A percentile compares a stretch with the other conserved stretches of the same genome.
These are phyloP conservation scores for Parapristionchus giblindavisi DNA, from an alignment of 2,888 invertebrate genomes.

Conservation along the genomic window DNA sequence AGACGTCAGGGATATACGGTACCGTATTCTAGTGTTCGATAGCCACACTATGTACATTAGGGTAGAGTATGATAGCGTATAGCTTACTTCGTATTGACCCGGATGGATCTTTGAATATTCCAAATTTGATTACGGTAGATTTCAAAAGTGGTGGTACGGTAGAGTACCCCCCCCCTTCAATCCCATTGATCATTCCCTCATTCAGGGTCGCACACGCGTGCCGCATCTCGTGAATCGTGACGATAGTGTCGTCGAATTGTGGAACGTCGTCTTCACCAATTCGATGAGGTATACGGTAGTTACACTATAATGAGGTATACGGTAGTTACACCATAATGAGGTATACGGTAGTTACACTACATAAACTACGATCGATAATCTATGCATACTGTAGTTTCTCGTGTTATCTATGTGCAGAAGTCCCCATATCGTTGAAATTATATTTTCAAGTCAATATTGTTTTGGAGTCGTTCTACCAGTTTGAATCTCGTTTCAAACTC, in stretches of 20 bases:
- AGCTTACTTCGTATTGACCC: neutral
- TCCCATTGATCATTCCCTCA: too few species aligned
- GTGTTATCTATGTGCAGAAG: too few species aligned
- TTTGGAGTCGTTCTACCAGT: too few species aligned
- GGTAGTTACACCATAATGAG: neutral
- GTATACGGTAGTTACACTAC: neutral
- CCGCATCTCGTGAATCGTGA: constrained; percentile 93
- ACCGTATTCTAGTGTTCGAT: too few species aligned
- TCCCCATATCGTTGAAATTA: too few species aligned
- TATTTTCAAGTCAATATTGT: neutral
- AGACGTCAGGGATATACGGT: neutral
- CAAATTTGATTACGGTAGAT: neutral
- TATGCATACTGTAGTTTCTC: too few species aligned
- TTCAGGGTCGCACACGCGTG: constrained; percentile 83
- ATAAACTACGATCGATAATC: too few species aligned
- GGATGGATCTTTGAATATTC: neutral
- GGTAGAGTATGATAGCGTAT: neutral
- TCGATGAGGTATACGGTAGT: constrained; percentile 79
- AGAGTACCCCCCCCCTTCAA: too few species aligned
- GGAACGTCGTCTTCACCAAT: constrained; percentile 99
- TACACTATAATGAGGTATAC: too few species aligned
- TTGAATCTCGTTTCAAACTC: constrained; percentile 33
- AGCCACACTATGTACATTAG: neutral
- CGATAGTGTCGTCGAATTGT: constrained; percentile 96
- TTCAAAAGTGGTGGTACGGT: too few species aligned